Evolutionary conservation across 2,888 invertebrate species (phyloP).

Genomic region (Emesis furor): DNA sequence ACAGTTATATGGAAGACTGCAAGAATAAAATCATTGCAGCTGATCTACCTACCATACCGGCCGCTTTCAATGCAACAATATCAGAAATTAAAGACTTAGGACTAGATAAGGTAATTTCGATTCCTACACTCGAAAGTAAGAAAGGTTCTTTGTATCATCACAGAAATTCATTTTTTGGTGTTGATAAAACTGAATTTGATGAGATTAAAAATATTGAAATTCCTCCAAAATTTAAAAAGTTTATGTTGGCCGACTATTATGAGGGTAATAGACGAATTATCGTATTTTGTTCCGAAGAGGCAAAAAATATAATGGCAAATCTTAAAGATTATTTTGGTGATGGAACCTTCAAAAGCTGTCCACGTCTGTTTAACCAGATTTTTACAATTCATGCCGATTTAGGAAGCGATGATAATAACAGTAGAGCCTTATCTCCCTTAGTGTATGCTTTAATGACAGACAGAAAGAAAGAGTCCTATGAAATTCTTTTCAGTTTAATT

Average conservation of each 20-base stretch:
- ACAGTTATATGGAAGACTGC: too few relatives aligned
- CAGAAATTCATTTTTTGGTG: constrained; percentile 1
- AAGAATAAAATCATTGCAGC: too few relatives aligned
- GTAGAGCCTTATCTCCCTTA: not conserved
- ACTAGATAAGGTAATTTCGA: constrained; percentile 3
- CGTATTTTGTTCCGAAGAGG: not conserved
- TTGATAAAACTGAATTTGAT: constrained; percentile 7
- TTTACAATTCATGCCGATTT: constrained; percentile 11
- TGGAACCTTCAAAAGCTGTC: constrained; percentile 6
- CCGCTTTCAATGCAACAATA: constrained; percentile 8
- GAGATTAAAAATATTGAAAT: not conserved
- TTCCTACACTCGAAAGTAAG: not conserved
- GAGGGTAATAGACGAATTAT: not conserved
- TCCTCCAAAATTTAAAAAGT: not conserved
- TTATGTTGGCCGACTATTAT: constrained; percentile 5
- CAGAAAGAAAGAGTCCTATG: not conserved
- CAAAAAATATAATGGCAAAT: constrained; percentile 10
- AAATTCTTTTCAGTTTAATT: not conserved
- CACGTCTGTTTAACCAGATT: constrained; percentile 9
- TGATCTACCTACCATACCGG: not conserved
- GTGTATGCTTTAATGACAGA: constrained; percentile 13
- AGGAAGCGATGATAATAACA: constrained; percentile 3
- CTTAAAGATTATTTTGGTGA: constrained; percentile 14
- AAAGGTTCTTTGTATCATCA: constrained; percentile 2
- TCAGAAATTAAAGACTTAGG: constrained; percentile 9